Evolutionary conservation across 2,888 invertebrate genomes (phyloP).

Genomic region (Dysmachus trigonus): DNA sequence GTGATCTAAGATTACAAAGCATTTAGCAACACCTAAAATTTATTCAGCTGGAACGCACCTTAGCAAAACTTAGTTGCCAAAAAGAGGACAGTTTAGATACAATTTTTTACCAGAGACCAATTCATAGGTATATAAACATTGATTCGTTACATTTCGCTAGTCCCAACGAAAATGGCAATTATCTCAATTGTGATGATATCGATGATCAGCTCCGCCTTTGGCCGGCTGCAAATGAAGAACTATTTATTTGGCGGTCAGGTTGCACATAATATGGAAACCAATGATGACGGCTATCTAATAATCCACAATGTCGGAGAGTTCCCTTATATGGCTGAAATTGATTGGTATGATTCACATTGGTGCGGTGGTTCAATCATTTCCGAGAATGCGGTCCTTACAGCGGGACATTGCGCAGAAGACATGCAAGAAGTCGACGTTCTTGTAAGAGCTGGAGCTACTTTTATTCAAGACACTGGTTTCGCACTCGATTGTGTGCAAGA

Average conservation of each 20-base stretch:
- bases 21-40: not conserved
- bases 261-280: not conserved
- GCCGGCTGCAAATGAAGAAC: not conserved
- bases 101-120: not conserved
- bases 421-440: not conserved
- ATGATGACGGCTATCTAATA: not conserved
- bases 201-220: not conserved
- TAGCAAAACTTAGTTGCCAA: not conserved
- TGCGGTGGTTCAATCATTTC: slow-evolving; percentile 6
- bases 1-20: too few species aligned
- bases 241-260: not conserved
- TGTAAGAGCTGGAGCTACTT: not conserved
- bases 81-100: not conserved
- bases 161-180: not conserved
- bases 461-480: not conserved
- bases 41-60: not conserved
- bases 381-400: not conserved
- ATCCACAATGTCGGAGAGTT: not conserved
- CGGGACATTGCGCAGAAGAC: not conserved
- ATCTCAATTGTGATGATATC: not conserved
- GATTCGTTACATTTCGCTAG: not conserved
- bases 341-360: not conserved
- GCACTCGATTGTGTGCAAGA: not conserved
- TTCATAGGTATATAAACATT: not conserved
- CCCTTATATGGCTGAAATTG: slow-evolving; percentile 1